These are phyloP conservation scores for Caenorhabditis briggsae DNA, from an alignment of 1,140 invertebrate genomes.

Conservation along the genomic window DNA sequence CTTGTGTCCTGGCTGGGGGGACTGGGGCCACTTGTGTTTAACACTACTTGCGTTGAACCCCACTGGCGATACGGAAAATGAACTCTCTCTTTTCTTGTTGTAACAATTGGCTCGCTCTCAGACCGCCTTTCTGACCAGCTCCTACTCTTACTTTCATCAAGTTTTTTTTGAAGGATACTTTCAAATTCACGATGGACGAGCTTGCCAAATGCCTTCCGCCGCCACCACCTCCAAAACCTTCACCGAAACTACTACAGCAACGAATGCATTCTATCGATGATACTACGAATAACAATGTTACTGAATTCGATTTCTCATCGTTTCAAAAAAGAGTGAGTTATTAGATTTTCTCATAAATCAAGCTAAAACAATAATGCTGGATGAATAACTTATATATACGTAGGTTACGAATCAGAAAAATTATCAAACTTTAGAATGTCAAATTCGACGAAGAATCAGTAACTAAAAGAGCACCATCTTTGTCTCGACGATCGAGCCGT, in stretches of 20 bases:
- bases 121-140: constrained; percentile 43
- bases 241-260: constrained; percentile 28
- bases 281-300: constrained; percentile 24
- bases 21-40: constrained; percentile 19
- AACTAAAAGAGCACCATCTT: constrained; percentile 38
- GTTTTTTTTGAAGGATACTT: constrained; percentile 58
- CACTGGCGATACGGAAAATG: constrained; percentile 30
- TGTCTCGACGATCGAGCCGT: constrained; percentile 9
- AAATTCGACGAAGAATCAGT: constrained; percentile 53
- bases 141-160: constrained; percentile 4
- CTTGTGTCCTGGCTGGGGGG: neutral
- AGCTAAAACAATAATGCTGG: no score
- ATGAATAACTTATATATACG: no score
- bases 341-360: no score
- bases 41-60: constrained; percentile 45
- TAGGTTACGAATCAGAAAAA: no score
- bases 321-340: constrained; percentile 27
- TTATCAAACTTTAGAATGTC: constrained; percentile 47
- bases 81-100: constrained; percentile 44
- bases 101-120: neutral
- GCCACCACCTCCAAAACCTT: constrained; percentile 46
- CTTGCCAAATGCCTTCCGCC: constrained; percentile 58
- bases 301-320: constrained; percentile 38
- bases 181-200: constrained; percentile 62
- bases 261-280: constrained; percentile 45